phyloP scores from a whole-genome alignment of 2,113 vertebrate genomes.

The Chitala chitala region DNA sequence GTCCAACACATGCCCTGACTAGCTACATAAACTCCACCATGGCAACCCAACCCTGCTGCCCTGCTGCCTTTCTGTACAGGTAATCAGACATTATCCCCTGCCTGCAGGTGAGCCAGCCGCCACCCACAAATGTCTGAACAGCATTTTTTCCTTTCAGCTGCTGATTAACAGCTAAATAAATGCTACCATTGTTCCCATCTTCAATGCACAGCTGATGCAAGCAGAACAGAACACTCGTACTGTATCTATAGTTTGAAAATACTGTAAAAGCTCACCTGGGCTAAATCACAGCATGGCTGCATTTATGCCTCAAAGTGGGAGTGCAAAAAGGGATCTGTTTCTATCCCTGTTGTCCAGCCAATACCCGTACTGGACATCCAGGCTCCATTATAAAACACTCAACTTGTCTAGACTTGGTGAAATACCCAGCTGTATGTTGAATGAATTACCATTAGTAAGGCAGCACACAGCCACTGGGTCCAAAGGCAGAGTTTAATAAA shows the following conservation, averaged over 20 bases:
- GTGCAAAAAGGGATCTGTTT: background rate
- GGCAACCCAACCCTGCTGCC: background rate
- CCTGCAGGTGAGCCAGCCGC: constrained; percentile 9
- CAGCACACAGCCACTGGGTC: background rate
- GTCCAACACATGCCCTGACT: background rate
- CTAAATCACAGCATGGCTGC: background rate
- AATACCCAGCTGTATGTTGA: background rate
- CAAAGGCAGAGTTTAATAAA: background rate
- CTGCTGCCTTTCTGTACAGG: background rate
- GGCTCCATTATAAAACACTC: too few relatives aligned
- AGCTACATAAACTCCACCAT: background rate
- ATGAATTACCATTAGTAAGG: background rate
- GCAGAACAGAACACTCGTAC: background rate
- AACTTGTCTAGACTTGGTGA: background rate
- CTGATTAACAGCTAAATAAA: background rate
- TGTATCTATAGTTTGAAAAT: too few relatives aligned
- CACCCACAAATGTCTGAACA: background rate
- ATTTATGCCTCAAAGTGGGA: background rate
- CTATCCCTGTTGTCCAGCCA: too few relatives aligned
- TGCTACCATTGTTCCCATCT: background rate
- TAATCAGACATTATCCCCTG: background rate
- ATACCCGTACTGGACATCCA: too few relatives aligned
- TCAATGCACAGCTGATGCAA: background rate
- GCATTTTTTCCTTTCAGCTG: background rate
- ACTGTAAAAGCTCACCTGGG: too few relatives aligned